Percentiles rank a stretch among this genome's conserved stretches.
phyloP scores from a whole-genome alignment of 2,888 invertebrate genomes.

The Chrysina gloriosa region DNA sequence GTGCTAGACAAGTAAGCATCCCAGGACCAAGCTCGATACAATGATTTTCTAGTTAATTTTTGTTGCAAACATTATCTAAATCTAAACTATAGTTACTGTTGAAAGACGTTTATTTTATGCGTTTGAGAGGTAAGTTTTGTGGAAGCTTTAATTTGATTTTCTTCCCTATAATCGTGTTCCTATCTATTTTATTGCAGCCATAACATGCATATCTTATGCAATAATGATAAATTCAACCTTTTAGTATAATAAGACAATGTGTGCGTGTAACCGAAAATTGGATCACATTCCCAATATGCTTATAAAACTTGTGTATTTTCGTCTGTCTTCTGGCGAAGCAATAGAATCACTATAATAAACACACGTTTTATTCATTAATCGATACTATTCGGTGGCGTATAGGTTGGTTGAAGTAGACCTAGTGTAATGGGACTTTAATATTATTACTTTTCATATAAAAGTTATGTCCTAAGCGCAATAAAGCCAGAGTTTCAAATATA shows the following conservation, averaged over 20 bases:
- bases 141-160: too few relatives aligned
- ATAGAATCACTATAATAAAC: slow-evolving; percentile 23
- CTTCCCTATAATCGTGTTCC: neutral
- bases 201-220: neutral
- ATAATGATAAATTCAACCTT: neutral
- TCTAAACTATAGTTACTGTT: too few relatives aligned
- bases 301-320: slow-evolving; percentile 29
- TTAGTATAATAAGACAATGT: neutral
- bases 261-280: slow-evolving; percentile 27
- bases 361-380: slow-evolving; percentile 37
- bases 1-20: too few relatives aligned
- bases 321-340: slow-evolving; percentile 16
- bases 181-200: neutral
- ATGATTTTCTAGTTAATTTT: too few relatives aligned
- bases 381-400: slow-evolving; percentile 28
- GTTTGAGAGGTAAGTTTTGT: too few relatives aligned
- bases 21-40: too few relatives aligned
- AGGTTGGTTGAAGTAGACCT: slow-evolving; percentile 13
- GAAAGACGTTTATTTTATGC: too few relatives aligned
- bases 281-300: slow-evolving; percentile 20
- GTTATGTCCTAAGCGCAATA: slow-evolving; percentile 22
- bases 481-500: neutral
- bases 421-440: slow-evolving; percentile 25
- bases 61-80: too few relatives aligned
- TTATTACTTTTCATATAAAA: slow-evolving; percentile 20